phyloP scores from a whole-genome alignment of 1,140 invertebrate species.

The Meloidogyne exigua region DNA sequence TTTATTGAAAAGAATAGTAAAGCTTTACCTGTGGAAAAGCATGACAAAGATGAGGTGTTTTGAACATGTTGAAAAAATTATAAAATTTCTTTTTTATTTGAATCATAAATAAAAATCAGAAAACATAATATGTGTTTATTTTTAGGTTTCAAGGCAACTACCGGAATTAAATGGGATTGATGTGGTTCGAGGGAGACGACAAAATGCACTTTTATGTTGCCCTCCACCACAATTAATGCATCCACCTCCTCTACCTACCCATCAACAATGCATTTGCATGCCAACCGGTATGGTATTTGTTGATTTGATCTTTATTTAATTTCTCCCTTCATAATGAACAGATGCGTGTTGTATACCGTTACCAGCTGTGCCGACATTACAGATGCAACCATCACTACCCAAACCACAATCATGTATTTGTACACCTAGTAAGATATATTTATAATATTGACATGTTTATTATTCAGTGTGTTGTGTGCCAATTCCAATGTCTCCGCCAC shows the following conservation, averaged over 20 bases:
- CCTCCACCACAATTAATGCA: background rate
- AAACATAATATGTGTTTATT: too few species aligned
- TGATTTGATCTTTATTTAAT: background rate
- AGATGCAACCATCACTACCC: slow-evolving; percentile 13
- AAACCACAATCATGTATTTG: slow-evolving; percentile 10
- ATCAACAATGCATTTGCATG: background rate
- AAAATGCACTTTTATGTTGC: slow-evolving; percentile 20
- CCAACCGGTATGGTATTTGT: background rate
- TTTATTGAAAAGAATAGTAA: background rate
- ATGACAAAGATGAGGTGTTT: background rate
- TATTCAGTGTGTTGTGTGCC: slow-evolving; percentile 26
- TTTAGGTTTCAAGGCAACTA: background rate
- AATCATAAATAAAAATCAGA: background rate
- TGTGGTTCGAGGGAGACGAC: slow-evolving; percentile 8
- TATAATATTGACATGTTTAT: background rate
- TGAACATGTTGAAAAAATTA: background rate
- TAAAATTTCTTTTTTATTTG: background rate
- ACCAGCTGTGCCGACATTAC: slow-evolving; percentile 8
- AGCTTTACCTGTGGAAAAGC: background rate
- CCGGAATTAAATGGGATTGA: background rate
- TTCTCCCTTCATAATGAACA: background rate
- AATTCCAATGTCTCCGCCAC: background rate
- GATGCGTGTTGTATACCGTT: slow-evolving; percentile 20
- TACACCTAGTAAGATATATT: background rate
- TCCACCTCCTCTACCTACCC: background rate